phyloP scores from a whole-genome alignment of 2,113 vertebrate species.

The Cebidichthys violaceus region DNA sequence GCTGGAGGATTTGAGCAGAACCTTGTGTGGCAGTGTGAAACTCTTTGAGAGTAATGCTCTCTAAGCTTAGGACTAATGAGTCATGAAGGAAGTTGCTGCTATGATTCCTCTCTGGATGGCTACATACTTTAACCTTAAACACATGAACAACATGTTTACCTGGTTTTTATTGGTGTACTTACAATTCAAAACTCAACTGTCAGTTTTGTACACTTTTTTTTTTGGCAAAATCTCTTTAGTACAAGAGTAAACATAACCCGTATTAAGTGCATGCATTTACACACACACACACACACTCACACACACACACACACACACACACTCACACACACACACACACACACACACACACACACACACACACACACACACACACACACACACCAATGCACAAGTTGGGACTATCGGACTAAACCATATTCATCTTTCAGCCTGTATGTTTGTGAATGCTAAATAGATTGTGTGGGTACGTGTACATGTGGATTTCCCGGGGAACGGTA shows the following conservation, averaged over 20 bases:
- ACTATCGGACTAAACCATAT: neutral
- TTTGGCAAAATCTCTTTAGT: neutral
- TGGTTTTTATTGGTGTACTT: neutral
- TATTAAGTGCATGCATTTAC: neutral
- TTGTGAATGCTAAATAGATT: neutral
- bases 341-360: neutral
- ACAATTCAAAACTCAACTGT: neutral
- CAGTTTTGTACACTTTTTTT: neutral
- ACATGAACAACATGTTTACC: slow-evolving; percentile 19
- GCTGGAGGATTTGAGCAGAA: slow-evolving; percentile 62
- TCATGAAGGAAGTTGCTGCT: slow-evolving; percentile 55
- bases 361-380: neutral
- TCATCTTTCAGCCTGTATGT: neutral
- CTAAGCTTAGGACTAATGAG: slow-evolving; percentile 56
- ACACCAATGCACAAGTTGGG: neutral
- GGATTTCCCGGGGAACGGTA: slow-evolving; percentile 35
- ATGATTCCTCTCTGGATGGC: slow-evolving; percentile 25
- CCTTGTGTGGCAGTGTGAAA: slow-evolving; percentile 48
- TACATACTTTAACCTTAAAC: slow-evolving; percentile 20
- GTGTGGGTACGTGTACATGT: neutral
- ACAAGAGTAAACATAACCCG: neutral
- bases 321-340: neutral
- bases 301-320: neutral
- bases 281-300: neutral
- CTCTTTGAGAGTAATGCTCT: slow-evolving; percentile 56